Percentiles rank a stretch among this genome's conserved stretches.
These are phyloP conservation scores for Rafetus swinhoei DNA, from an alignment of 2,113 vertebrate species.

Conservation along the genomic window DNA sequence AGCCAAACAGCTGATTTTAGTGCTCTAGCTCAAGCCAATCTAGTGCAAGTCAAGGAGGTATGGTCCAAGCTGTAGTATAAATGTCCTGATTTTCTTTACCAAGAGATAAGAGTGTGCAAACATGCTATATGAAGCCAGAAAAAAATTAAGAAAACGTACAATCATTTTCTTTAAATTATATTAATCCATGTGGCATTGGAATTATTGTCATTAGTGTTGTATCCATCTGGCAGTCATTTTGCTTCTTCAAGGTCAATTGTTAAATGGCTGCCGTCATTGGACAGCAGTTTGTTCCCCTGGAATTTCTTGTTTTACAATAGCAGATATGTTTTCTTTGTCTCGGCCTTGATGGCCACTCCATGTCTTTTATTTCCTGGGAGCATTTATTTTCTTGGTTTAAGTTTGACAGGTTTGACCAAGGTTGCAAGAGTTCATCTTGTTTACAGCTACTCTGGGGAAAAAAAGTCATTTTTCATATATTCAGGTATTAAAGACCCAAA, in stretches of 20 bases:
- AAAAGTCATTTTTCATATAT: slow-evolving; percentile 1
- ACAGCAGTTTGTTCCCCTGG: neutral
- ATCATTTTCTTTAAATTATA: slow-evolving; percentile 12
- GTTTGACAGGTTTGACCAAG: slow-evolving; percentile 21
- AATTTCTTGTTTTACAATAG: slow-evolving; percentile 1
- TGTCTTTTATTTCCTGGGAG: neutral
- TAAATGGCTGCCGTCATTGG: slow-evolving; percentile 50
- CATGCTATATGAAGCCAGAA: slow-evolving; percentile 8
- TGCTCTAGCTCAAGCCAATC: neutral
- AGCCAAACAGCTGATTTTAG: neutral
- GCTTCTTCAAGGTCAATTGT: slow-evolving; percentile 50
- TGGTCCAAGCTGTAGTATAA: neutral
- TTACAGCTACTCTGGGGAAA: neutral
- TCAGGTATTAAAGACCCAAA: neutral
- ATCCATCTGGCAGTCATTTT: neutral
- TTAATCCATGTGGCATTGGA: neutral
- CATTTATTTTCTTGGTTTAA: neutral
- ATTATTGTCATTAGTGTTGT: slow-evolving; percentile 15
- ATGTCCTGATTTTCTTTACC: neutral
- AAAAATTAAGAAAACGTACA: neutral
- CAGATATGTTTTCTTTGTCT: neutral
- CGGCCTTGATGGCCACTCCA: slow-evolving; percentile 10
- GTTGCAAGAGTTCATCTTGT: slow-evolving; percentile 39
- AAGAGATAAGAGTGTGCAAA: slow-evolving; percentile 5
- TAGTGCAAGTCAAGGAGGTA: neutral